A percentile compares a stretch with the other conserved stretches of the same genome.
Evolutionary conservation across 2,797 vertebrate genomes (phyloP).

Genomic region (Hydrophis major): DNA sequence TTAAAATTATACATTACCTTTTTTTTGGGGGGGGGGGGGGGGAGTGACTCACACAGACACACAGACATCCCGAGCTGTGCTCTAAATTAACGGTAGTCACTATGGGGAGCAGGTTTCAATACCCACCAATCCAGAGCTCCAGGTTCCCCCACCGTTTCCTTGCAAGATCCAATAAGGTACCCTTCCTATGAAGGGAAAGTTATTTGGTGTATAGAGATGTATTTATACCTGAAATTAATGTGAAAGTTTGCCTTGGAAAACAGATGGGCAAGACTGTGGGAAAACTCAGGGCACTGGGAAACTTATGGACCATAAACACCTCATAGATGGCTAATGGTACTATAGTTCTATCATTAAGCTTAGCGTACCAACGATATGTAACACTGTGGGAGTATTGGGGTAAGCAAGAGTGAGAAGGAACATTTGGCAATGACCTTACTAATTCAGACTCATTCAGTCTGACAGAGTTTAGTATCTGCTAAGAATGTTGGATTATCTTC

Average conservation of each 20-base stretch:
- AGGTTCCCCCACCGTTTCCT: background rate
- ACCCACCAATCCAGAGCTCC: background rate
- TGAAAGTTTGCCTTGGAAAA: background rate
- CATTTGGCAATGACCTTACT: background rate
- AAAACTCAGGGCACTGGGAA: background rate
- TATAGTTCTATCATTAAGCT: background rate
- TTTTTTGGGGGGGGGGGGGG: background rate
- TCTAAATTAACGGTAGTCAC: constrained; percentile 8
- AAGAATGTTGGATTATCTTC: background rate
- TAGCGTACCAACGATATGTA: background rate
- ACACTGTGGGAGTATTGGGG: background rate
- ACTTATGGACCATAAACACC: background rate
- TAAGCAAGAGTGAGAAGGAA: background rate
- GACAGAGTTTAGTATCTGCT: background rate
- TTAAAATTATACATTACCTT: constrained; percentile 19
- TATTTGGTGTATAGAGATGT: background rate
- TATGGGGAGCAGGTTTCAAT: too few relatives aligned
- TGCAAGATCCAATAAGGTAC: background rate
- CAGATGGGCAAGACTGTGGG: background rate
- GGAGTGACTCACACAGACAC: background rate
- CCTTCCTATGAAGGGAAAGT: background rate
- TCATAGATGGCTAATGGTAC: background rate
- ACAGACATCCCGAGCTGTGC: background rate
- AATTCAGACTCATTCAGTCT: background rate
- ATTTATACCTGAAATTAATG: background rate